Conservation (phyloP, 2,797 vertebrate genomes). For the Gymnoscopelus microlampas region DNA sequence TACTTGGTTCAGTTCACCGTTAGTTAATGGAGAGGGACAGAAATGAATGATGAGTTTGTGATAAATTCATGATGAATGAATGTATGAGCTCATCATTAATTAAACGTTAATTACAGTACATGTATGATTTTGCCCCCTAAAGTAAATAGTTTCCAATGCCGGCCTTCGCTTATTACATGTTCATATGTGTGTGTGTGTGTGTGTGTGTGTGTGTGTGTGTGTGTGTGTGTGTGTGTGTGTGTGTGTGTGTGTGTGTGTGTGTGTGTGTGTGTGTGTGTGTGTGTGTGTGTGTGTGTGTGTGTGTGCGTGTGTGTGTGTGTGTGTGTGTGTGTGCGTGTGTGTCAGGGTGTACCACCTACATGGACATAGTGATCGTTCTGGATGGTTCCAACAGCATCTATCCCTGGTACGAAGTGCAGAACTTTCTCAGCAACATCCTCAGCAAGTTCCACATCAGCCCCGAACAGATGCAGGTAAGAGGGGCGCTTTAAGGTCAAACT, state of each 20-base stretch:
- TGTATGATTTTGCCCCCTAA: too few species aligned
- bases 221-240: background rate
- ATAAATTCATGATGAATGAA: too few species aligned
- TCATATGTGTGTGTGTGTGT: background rate
- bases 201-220: constrained; percentile 12
- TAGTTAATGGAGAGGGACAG: too few species aligned
- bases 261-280: constrained; percentile 1
- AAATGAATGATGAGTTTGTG: too few species aligned
- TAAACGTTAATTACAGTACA: too few species aligned
- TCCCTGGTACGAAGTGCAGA: constrained; percentile 96
- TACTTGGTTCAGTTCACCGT: background rate
- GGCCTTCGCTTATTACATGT: too few species aligned
- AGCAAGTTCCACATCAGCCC: constrained; percentile 94
- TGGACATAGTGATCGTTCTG: constrained; percentile 95
- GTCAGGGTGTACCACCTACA: constrained; percentile 92
- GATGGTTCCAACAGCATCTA: constrained; percentile 98
- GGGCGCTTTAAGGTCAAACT: too few species aligned
- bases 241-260: background rate
- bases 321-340: constrained; percentile 30
- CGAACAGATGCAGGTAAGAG: constrained; percentile 93
- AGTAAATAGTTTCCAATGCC: too few species aligned
- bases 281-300: constrained; percentile 12
- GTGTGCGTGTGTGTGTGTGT: constrained; percentile 13
- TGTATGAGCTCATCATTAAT: too few species aligned
- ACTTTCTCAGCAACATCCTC: constrained; percentile 94